Conservation (phyloP, 2,797 vertebrate species). For the Orestias chungarensis region DNA sequence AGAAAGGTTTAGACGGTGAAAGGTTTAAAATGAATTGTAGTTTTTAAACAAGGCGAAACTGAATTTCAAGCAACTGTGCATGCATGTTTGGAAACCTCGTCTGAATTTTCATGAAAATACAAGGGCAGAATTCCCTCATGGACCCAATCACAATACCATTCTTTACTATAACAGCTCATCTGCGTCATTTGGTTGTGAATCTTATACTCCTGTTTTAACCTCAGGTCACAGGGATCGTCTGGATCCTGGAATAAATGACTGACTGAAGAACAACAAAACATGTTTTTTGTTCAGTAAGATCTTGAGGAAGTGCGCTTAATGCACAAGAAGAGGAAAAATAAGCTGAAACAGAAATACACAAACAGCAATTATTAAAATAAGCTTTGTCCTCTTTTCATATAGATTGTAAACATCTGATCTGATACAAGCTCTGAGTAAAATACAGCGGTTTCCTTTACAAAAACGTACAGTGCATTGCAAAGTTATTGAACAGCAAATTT, state of each 20-base stretch:
- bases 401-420: background rate
- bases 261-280: conserved; percentile 28
- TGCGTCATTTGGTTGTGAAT: conserved; percentile 60
- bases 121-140: conserved; percentile 46
- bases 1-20: conserved; percentile 31
- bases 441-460: background rate
- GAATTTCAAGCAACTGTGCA: background rate
- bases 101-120: conserved; percentile 3
- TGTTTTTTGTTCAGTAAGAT: conserved; percentile 31
- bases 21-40: conserved; percentile 13
- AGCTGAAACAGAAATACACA: background rate
- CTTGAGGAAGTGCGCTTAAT: conserved; percentile 13
- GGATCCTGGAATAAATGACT: conserved; percentile 19
- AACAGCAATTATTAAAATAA: background rate
- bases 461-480: background rate
- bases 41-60: conserved; percentile 15
- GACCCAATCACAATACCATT: conserved; percentile 26
- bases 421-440: background rate
- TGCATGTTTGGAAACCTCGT: background rate
- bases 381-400: background rate
- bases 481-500: background rate
- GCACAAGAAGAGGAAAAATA: background rate
- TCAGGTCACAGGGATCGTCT: conserved; percentile 16
- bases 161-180: conserved; percentile 38
- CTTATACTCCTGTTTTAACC: conserved; percentile 25